Evolutionary conservation across 2,888 invertebrate genomes (phyloP), one percentile per base, ranked within the genome.

Genomic region (Ectropis crepuscularia): DNA sequence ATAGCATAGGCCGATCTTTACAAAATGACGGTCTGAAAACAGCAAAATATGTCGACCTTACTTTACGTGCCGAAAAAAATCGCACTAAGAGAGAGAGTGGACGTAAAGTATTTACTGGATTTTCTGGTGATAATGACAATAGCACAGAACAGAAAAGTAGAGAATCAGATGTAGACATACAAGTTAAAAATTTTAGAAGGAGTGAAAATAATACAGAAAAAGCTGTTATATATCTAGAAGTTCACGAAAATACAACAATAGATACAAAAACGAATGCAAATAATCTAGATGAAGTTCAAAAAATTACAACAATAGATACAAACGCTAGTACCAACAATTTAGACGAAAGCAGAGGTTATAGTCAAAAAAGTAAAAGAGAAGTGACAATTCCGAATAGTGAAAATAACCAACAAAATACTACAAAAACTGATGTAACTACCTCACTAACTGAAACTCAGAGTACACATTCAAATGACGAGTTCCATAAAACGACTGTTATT

Each of bases 101-200:
- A 12, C 57, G 48, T 37, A 50, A 42, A 54, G 50, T 59, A 7
- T 63, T 50, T n/a, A 50, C 53, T 8, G 58, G 36, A 7, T 41
- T 50, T 37, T 12, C 28, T 6, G 36, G n/a, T 9, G 28, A 37
- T 11, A 37, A 6, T n/a, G 28, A 59, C 36, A 63, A 65, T n/a
- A 39, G 46, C 1, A 6, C 53, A 16, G 7, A 7, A 39, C 55
- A 65, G 36, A 46, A 10, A 11, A 68, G 54, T 6, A 37, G 63
- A 58, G 5, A 39, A 39, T 51, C 57, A 53, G 38, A 63, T 42
- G 61, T 46, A 64, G 76, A 73, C 51, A 67, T 74, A 42, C 70
- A 69, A 68, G 71, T 75, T 0, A 75, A 70, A 45, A 62, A 67
- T 38, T 57, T 63, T 42, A 63, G 6, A 58, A 43, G 41, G 63